Base-by-base conservation (phyloP, 2,888 invertebrate genomes). In the Uloborus plumipes region DNA sequence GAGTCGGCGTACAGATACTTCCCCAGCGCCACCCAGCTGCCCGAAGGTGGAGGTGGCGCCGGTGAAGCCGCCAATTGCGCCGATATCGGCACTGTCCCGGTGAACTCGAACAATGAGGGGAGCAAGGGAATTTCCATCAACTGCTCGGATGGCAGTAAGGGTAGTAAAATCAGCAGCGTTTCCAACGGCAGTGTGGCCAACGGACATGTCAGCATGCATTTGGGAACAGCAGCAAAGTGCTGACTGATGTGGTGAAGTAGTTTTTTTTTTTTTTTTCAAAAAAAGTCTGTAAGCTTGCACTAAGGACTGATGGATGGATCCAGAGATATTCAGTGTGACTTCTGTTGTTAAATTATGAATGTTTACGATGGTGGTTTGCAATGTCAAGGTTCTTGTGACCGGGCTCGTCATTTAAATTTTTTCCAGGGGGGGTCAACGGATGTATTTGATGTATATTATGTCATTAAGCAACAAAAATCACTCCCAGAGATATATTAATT, bases 101-200 rank as follows among this genome's bases (percentile, higher is more conserved):
- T 61, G 4, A 61, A 59, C 49, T 74, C 59, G 6, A 67, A 67
- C 31, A 11, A 11, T 39, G 80, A 75, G 11, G 61, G 76, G 4
- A 78, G 74, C 26, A 85, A 85, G 58, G 75, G 74, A 0, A 67
- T 80, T 15, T 80, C 83, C 31, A 49, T 83, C 47, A 76, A 70
- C 61, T 85, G 78, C 53, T 85, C 85, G n/a, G 85, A 85, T 67
- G 83, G 80, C 4, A 85, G 85, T 31, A 84, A 85, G 62, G 86
- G 80, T 16, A 86, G 85, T 31, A 86, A 86, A 84, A 64, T 86
- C 20, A 86, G 85, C 73, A 82, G 70, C 51, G 51, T 73, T 18
- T 81, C 85, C 1, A 86, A 86, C 73, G 86, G 86, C 7, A 84
- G 85, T 20, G n/a, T 86, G 14, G 72, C 82, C 3, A 86, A 86